Conservation (phyloP, 2,888 invertebrate species). For the Gnatocerus cornutus region DNA sequence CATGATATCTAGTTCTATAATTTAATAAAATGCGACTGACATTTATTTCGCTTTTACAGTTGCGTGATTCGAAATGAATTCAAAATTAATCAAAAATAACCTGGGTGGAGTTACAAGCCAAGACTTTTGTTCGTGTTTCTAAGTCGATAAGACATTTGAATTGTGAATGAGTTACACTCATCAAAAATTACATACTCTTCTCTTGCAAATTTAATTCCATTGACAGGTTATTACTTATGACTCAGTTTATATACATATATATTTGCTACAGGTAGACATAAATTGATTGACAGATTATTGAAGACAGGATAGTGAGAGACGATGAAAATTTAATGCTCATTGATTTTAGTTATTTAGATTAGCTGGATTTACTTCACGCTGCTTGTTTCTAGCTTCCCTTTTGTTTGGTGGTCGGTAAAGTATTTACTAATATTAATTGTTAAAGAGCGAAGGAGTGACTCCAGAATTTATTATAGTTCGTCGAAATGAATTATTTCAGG, state of each 20-base stretch:
- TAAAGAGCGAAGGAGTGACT: no score
- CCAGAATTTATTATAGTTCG: no score
- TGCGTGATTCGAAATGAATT: conserved; percentile 58
- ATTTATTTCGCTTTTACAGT: conserved; percentile 54
- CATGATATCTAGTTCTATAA: conserved; percentile 43
- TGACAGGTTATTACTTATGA: conserved; percentile 8
- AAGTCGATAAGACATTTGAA: conserved; percentile 31
- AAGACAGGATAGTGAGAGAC: not conserved
- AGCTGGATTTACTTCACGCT: no score
- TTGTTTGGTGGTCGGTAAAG: no score
- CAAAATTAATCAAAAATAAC: conserved; percentile 61
- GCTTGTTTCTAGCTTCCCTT: no score
- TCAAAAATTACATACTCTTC: conserved; percentile 20
- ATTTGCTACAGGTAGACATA: not conserved
- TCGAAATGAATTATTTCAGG: not conserved
- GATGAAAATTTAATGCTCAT: conserved; percentile 17
- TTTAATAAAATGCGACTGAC: conserved; percentile 50
- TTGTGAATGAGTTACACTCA: conserved; percentile 16
- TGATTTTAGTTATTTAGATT: conserved; percentile 9
- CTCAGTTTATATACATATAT: not conserved
- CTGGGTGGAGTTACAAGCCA: conserved; percentile 54
- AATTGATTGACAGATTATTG: conserved; percentile 17
- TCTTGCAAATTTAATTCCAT: conserved; percentile 28
- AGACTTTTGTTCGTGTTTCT: conserved; percentile 19
- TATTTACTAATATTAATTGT: not conserved